phyloP scores from a whole-genome alignment of 2,888 invertebrate genomes.

The Drosophila prolongata region DNA sequence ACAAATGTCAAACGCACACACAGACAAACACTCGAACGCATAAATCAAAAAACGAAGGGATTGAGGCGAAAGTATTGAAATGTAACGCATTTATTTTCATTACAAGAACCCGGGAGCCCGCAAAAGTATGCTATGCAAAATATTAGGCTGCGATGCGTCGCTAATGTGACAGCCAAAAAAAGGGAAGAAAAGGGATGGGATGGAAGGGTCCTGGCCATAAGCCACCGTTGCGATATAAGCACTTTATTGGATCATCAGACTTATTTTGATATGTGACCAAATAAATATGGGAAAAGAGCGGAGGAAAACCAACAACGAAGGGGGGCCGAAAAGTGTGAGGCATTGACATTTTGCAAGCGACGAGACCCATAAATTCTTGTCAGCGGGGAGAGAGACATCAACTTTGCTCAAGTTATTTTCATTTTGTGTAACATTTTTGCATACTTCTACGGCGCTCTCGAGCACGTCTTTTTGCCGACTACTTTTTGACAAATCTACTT shows the following conservation, averaged over 20 bases:
- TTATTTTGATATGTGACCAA: conserved; percentile 78
- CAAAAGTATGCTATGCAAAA: conserved; percentile 73
- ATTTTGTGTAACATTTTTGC: conserved; percentile 77
- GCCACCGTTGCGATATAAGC: conserved; percentile 76
- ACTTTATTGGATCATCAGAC: conserved; percentile 82
- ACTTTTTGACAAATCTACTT: conserved; percentile 80
- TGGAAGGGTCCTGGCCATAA: conserved; percentile 58
- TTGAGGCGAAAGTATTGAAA: conserved; percentile 72
- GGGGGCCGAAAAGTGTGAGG: background rate
- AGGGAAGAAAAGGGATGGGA: background rate
- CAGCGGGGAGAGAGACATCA: conserved; percentile 62
- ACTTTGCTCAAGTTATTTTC: conserved; percentile 77
- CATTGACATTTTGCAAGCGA: conserved; percentile 75
- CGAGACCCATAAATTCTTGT: conserved; percentile 75
- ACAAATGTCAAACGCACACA: conserved; percentile 79
- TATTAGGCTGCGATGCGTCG: conserved; percentile 57
- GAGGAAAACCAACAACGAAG: no score
- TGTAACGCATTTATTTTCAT: conserved; percentile 81
- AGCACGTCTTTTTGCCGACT: conserved; percentile 67
- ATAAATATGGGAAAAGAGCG: conserved; percentile 31
- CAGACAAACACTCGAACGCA: conserved; percentile 41
- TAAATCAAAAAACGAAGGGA: conserved; percentile 64
- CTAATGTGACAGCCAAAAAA: conserved; percentile 58
- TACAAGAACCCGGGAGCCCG: conserved; percentile 54
- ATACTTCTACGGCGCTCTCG: conserved; percentile 74